Percentiles rank a stretch among this genome's conserved stretches.
These are phyloP conservation scores for Orthosia cruda DNA, from an alignment of 2,888 invertebrate genomes.

Conservation along the genomic window DNA sequence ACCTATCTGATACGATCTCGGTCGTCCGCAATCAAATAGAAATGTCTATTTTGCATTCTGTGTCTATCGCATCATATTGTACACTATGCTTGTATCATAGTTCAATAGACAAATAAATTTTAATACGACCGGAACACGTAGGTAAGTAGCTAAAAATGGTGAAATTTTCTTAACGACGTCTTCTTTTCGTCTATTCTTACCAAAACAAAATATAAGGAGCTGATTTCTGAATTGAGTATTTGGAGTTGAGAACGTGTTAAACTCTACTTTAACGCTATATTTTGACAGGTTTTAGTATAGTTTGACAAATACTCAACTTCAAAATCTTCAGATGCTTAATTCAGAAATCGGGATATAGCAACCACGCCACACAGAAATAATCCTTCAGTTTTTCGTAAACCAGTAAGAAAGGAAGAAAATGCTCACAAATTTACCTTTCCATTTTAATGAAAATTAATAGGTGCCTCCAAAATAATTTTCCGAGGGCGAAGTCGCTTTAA, in stretches of 20 bases:
- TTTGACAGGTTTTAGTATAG: too few relatives aligned
- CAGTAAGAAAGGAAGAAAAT: conserved; percentile 18
- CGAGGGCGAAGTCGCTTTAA: conserved; percentile 20
- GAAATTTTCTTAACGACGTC: neutral
- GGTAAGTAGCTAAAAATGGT: neutral
- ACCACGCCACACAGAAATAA: neutral
- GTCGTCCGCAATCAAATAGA: conserved; percentile 17
- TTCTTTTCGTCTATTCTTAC: neutral
- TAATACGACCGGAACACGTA: neutral
- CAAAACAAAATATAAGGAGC: too few relatives aligned
- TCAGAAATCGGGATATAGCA: neutral
- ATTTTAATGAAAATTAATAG: conserved; percentile 45
- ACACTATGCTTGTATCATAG: too few relatives aligned
- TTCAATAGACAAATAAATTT: neutral
- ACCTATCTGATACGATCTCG: conserved; percentile 19
- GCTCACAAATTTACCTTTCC: neutral
- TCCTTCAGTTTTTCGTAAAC: conserved; percentile 8
- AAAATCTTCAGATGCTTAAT: too few relatives aligned
- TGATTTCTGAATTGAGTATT: too few relatives aligned
- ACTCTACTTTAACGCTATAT: too few relatives aligned
- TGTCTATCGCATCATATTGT: too few relatives aligned
- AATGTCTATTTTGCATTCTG: neutral
- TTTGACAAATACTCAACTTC: too few relatives aligned
- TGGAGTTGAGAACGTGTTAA: too few relatives aligned
- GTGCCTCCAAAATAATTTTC: conserved; percentile 19